Conservation (phyloP, 2,888 invertebrate genomes). For the Macrosoma leucophasiata region DNA sequence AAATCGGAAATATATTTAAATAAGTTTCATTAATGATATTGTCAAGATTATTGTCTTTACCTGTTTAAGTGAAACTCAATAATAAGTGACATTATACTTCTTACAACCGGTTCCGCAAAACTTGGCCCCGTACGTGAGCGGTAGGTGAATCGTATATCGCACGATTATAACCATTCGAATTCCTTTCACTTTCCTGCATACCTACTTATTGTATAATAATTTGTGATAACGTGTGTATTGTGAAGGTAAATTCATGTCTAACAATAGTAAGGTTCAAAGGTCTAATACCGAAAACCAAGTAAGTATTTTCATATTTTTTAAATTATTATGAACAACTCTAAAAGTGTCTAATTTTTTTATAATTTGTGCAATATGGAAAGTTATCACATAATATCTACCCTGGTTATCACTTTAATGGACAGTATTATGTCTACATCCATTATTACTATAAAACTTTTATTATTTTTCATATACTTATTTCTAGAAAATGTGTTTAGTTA, state of each 20-base stretch:
- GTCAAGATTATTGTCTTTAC: too few relatives aligned
- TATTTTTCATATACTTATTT: not conserved
- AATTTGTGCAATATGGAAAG: not conserved
- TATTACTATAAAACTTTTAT: not conserved
- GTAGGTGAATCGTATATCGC: too few relatives aligned
- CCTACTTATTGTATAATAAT: not conserved
- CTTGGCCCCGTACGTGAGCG: too few relatives aligned
- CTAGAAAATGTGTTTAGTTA: not conserved
- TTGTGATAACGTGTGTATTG: conserved; percentile 19
- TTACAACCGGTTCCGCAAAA: too few relatives aligned
- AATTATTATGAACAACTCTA: not conserved
- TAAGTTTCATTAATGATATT: too few relatives aligned
- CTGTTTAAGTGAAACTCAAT: too few relatives aligned
- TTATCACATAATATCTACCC: not conserved
- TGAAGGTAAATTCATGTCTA: conserved; percentile 29
- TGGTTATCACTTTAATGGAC: too few relatives aligned
- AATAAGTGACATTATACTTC: too few relatives aligned
- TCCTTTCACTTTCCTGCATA: conserved; percentile 26
- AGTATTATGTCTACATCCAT: not conserved
- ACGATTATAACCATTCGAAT: conserved; percentile 10
- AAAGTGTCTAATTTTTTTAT: not conserved
- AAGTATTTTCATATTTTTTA: conserved; percentile 20
- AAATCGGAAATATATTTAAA: too few relatives aligned
- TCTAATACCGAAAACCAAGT: conserved; percentile 29
- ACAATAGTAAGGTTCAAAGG: conserved; percentile 31